Conservation (phyloP, 2,797 vertebrate species). For the Tachyglossus aculeatus region DNA sequence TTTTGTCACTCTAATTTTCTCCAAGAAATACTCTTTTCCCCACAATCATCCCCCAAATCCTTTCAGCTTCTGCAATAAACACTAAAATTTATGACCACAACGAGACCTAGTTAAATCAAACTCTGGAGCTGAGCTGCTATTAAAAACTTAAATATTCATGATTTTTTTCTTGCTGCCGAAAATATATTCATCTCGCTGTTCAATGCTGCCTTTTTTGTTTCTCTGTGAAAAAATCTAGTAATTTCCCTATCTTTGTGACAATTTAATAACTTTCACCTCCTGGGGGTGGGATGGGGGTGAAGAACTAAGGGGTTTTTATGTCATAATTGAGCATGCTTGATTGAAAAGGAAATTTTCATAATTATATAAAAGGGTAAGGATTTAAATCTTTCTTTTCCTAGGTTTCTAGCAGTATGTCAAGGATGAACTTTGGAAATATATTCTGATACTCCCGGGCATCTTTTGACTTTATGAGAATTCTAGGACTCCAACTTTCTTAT, state of each 20-base stretch:
- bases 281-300: constrained; percentile 3
- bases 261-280: not conserved
- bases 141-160: not conserved
- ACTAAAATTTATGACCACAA: constrained; percentile 18
- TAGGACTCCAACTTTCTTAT: constrained; percentile 1
- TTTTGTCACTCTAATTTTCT: not conserved
- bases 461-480: constrained; percentile 12
- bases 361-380: constrained; percentile 54
- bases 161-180: constrained; percentile 10
- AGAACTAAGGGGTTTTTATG: constrained; percentile 14
- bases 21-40: constrained; percentile 2
- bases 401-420: constrained; percentile 8
- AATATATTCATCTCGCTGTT: constrained; percentile 19
- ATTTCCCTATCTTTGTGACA: constrained; percentile 22
- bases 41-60: not conserved
- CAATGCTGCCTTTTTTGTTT: constrained; percentile 21
- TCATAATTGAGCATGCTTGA: constrained; percentile 39
- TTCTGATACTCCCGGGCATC: constrained; percentile 20
- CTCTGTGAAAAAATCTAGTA: constrained; percentile 29
- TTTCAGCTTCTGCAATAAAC: not conserved
- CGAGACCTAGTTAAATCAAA: not conserved
- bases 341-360: constrained; percentile 40
- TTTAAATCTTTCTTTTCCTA: constrained; percentile 18
- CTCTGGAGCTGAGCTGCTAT: not conserved
- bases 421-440: constrained; percentile 13